These are phyloP conservation scores for Microctonus hyperodae DNA, from an alignment of 2,888 invertebrate genomes.

Conservation along the genomic window DNA sequence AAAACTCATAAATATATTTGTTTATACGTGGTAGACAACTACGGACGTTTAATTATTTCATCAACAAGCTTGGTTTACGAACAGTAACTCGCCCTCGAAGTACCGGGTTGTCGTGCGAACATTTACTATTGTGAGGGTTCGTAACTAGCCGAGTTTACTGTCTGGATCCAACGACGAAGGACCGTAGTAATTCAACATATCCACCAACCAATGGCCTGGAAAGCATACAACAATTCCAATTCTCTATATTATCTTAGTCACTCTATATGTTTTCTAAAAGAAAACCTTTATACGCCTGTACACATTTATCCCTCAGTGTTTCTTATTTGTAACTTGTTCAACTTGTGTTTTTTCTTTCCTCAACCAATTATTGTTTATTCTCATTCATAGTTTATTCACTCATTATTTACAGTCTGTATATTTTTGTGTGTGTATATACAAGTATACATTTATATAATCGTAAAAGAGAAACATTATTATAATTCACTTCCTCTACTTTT, in stretches of 20 bases:
- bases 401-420: no score
- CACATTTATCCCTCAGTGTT: slow-evolving; percentile 16
- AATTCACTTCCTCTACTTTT: no score
- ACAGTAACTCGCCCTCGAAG: slow-evolving; percentile 20
- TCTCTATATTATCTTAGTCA: slow-evolving; percentile 1
- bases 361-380: no score
- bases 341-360: no score
- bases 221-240: slow-evolving; percentile 36
- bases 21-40: background rate
- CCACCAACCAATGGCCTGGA: slow-evolving; percentile 38
- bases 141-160: slow-evolving; percentile 39
- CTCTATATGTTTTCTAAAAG: background rate
- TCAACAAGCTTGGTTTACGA: slow-evolving; percentile 40
- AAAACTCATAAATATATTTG: background rate
- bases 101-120: slow-evolving; percentile 27
- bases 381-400: no score
- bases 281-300: background rate
- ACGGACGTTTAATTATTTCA: slow-evolving; percentile 41
- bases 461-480: no score
- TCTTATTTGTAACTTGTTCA: background rate
- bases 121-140: slow-evolving; percentile 38
- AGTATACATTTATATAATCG: no score
- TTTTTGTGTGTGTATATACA: no score
- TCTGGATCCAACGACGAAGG: slow-evolving; percentile 31
- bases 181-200: slow-evolving; percentile 43